Base-by-base conservation (phyloP, 2,888 invertebrate species). In the Cataglyphis cursor region DNA sequence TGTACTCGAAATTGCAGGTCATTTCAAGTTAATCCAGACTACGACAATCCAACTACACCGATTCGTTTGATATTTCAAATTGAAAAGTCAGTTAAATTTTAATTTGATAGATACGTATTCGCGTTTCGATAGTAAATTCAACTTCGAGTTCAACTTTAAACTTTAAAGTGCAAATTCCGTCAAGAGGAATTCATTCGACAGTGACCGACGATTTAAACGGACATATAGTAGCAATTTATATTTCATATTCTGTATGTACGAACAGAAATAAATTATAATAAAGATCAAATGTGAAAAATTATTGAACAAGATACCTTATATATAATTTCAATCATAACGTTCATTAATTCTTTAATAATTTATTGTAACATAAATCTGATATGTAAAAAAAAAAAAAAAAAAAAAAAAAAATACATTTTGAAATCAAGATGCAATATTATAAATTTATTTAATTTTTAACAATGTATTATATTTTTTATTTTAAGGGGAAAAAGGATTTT, bases 91-190 rank as follows among this genome's bases (percentile, higher is more conserved):
- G 35, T 81, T 51, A 81, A 81, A 75, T 81, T 64, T 81, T 75
- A 64, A 81, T 65, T 81, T 75, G 54, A 81, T 64, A 44, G 64
- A 75, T 81, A 75, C 57, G n/a, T 44, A 74, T 81, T 75, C 38
- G n/a, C 64, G 51, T 64, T 64, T 57, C 41, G 21, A 18, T 62
- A 38, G 64, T 65, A 64, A 54, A 75, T 65, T 81, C 38, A 65
- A 81, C 62, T 81, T 81, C 35, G 57, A 54, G 54, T 75, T 75
- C 75, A 44, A 31, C 64, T 75, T 81, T 64, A 81, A 75, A 76
- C 38, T 81, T 81, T 75, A 62, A 74, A 75, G 54, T 68, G 78
- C 68, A 78, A 78, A 68, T 68, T 68, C 31, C 35, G 59, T 78
- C 78, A 78, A 59, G 78, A 59, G 70, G 31, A 44, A 68, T 78